These are phyloP conservation scores for Zophobas morio DNA, from an alignment of 1,140 invertebrate species.

Conservation along the genomic window DNA sequence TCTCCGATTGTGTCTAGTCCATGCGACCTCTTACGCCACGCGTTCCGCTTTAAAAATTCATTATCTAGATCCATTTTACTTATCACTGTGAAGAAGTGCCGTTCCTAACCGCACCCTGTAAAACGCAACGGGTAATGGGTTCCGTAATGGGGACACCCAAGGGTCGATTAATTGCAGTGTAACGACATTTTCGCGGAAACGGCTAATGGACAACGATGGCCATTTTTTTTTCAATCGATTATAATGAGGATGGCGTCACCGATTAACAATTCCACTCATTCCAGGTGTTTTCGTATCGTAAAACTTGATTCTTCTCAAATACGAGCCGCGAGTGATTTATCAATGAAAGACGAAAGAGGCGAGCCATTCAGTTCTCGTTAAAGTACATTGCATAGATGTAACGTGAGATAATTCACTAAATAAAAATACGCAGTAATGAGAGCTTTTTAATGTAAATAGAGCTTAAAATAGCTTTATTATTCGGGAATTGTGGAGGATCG, in stretches of 20 bases:
- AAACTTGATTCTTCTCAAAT: neutral
- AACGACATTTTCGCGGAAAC: slow-evolving; percentile 22
- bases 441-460: too few species aligned
- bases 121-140: neutral
- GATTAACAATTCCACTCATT: neutral
- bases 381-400: neutral
- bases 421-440: neutral
- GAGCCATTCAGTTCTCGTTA: neutral
- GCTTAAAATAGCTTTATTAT: too few species aligned
- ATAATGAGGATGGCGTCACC: neutral
- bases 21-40: too few species aligned
- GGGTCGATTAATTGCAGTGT: slow-evolving; percentile 24
- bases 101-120: slow-evolving; percentile 23
- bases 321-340: neutral
- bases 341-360: neutral
- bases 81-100: too few species aligned
- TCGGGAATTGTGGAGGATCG: too few species aligned
- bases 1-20: too few species aligned
- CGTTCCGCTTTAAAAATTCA: too few species aligned
- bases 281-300: neutral
- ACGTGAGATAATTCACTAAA: neutral
- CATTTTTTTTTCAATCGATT: neutral
- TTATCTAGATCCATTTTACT: too few species aligned
- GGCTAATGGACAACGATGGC: slow-evolving; percentile 20
- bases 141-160: slow-evolving; percentile 1